A percentile compares a stretch with the other conserved stretches of the same genome.
phyloP scores from a whole-genome alignment of 2,113 vertebrate species.

The Equus quagga region DNA sequence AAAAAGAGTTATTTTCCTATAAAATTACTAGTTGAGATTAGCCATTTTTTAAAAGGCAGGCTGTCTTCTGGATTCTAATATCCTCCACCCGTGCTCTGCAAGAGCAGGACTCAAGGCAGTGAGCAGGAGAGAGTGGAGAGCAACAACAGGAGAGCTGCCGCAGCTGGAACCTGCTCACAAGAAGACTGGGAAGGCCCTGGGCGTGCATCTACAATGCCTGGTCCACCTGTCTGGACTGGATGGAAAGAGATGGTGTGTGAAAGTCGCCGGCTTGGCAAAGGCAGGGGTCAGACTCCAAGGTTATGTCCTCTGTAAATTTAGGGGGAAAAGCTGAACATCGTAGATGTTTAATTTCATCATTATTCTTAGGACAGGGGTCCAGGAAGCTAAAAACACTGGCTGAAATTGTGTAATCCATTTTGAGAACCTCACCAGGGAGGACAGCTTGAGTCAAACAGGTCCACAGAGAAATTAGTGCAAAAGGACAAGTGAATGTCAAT shows the following conservation, averaged over 20 bases:
- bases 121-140: neutral
- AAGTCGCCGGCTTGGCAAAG: neutral
- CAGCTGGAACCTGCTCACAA: neutral
- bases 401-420: neutral
- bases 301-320: neutral
- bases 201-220: rapidly evolving
- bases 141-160: rapidly evolving
- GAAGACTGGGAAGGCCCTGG: no score
- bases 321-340: neutral
- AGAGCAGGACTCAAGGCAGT: neutral
- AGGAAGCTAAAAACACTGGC: neutral
- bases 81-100: neutral
- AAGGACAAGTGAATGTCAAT: constrained; percentile 42
- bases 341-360: neutral
- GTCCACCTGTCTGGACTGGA: neutral
- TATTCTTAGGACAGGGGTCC: neutral
- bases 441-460: constrained; percentile 26
- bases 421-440: neutral
- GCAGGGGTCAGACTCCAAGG: neutral
- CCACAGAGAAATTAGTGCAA: constrained; percentile 48
- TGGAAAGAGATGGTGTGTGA: neutral
- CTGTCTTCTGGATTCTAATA: neutral
- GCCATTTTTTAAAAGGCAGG: neutral
- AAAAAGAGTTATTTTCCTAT: neutral
- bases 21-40: neutral